Evolutionary conservation across 2,113 vertebrate species (phyloP), one percentile per base, ranked within the genome.

Genomic region (Plecturocebus donacophilus): DNA sequence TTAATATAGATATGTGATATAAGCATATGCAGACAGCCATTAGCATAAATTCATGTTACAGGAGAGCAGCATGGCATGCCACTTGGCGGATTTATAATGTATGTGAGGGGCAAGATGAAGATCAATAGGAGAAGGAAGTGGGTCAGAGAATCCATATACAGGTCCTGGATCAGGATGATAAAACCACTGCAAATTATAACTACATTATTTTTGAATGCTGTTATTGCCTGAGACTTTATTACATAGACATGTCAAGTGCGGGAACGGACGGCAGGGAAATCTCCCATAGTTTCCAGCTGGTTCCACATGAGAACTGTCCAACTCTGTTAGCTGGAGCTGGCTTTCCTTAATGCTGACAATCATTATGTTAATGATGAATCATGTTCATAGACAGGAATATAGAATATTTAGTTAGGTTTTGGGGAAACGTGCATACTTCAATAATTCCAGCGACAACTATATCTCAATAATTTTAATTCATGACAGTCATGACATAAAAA

Each of bases 1-100:
- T 99, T 99, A 99, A 99, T 99, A 99, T 99, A 99, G 99, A 99
- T 99, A 99, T 99, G 99, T 99, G 99, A 99, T 99, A 99, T 99
- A 99, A 99, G 99, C 99, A 99, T 99, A 99, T 99, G 99, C 99
- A 99, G 99, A 98, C 98, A 98, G 98, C 99, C 99, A 99, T 99
- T 99, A 99, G 99, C 99, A 99, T 99, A 99, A 99, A 99, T 99
- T 99, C 99, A 99, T 96, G 99, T 99, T 99, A 99, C 99, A 99
- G 99, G 98, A 99, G 98, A 99, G 98, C 98, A 99, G 99, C 49
- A 91, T 97, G 61, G 98, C 98, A 95, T 98, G 92, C 97, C 75
- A 35, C 66, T 0, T 14, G 49, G 97, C 96, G 98, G 98, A 98
- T 98, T 98, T 98, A 98, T 98, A 98, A 98, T 97, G 89, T 97